Evolutionary conservation across 2,113 vertebrate genomes (phyloP).

Genomic region (Rhea pennata): DNA sequence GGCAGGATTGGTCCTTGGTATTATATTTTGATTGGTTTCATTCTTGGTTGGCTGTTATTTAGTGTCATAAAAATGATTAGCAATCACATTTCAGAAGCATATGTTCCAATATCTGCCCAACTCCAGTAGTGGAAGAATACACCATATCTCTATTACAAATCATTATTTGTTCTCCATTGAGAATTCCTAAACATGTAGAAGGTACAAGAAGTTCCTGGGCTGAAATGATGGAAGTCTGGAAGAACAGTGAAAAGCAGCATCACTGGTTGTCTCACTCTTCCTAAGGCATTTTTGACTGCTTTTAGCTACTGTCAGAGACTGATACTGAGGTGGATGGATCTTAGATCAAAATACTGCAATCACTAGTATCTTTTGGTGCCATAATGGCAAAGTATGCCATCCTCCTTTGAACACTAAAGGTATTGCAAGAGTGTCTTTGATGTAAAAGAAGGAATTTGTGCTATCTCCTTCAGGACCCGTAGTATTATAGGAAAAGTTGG

Average conservation of each 20-base stretch:
- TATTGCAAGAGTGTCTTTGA: background rate
- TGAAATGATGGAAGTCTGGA: background rate
- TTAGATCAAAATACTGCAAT: background rate
- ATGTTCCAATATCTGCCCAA: background rate
- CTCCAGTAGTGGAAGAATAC: background rate
- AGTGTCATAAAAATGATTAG: background rate
- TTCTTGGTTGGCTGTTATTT: background rate
- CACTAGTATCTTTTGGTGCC: background rate
- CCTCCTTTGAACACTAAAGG: background rate
- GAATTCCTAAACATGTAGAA: background rate
- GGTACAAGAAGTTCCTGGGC: background rate
- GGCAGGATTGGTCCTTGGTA: background rate
- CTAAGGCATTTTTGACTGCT: background rate
- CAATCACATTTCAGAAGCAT: background rate
- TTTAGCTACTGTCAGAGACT: background rate
- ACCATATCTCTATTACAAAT: background rate
- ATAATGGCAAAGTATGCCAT: background rate
- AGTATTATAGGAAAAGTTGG: background rate
- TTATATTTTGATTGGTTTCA: background rate
- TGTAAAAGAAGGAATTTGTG: background rate
- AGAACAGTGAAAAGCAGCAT: background rate
- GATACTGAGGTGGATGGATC: background rate
- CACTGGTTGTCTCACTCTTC: background rate
- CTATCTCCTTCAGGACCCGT: background rate
- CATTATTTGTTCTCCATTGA: background rate